Conservation (phyloP, 1,140 invertebrate species). For the Drosophila subobscura region DNA sequence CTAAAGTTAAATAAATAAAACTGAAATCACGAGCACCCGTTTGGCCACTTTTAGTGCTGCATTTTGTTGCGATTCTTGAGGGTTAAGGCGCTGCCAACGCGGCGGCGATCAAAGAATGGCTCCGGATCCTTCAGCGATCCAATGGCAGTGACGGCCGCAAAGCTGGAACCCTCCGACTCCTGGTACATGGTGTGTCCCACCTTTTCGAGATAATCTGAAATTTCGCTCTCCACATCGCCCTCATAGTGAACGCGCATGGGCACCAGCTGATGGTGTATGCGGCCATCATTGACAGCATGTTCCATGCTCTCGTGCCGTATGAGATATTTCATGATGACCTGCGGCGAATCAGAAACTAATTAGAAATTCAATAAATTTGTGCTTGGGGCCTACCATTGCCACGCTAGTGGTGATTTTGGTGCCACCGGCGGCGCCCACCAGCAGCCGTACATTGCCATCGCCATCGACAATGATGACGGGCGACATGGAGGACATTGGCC, state of each 20-base stretch:
- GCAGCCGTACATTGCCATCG: conserved; percentile 90
- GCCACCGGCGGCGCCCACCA: conserved; percentile 96
- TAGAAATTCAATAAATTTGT: background rate
- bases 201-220: conserved; percentile 63
- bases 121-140: conserved; percentile 77
- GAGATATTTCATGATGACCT: conserved; percentile 89
- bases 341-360: background rate
- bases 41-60: conserved; percentile 52
- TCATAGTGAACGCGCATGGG: conserved; percentile 89
- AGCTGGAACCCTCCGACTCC: conserved; percentile 80
- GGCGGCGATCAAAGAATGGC: conserved; percentile 83
- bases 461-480: conserved; percentile 92
- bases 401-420: conserved; percentile 95
- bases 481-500: conserved; percentile 97
- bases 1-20: conserved; percentile 58
- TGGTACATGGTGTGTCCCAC: conserved; percentile 83
- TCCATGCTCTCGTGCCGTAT: conserved; percentile 90
- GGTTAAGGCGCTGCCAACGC: conserved; percentile 84
- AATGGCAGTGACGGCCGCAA: conserved; percentile 85
- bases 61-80: conserved; percentile 74
- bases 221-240: conserved; percentile 48
- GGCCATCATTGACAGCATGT: conserved; percentile 90
- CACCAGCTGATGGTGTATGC: conserved; percentile 96
- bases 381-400: conserved; percentile 68
- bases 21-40: conserved; percentile 24